Evolutionary conservation across 2,888 invertebrate genomes (phyloP).

Genomic region (Beris chalybata): DNA sequence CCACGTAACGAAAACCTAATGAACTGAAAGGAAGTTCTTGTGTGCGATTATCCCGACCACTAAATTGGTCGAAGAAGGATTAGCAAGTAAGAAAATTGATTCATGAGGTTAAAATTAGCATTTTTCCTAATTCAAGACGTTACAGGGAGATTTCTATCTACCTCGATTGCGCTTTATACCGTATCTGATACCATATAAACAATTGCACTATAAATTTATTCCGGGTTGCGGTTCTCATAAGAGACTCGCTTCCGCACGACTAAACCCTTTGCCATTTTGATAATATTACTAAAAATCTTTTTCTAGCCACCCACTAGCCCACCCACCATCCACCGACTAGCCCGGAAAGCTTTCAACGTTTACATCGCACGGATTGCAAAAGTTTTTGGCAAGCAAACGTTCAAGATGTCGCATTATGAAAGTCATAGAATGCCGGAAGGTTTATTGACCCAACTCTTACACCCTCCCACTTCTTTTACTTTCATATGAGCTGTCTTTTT

Average conservation of each 20-base stretch:
- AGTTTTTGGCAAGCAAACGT: too few relatives aligned
- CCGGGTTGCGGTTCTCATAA: slow-evolving; percentile 2
- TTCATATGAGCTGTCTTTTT: too few relatives aligned
- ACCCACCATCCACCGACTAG: too few relatives aligned
- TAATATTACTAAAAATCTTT: too few relatives aligned
- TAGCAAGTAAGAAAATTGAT: slow-evolving; percentile 10
- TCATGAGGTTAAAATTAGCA: slow-evolving; percentile 9
- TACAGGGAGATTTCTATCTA: background rate
- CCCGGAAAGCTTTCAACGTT: too few relatives aligned
- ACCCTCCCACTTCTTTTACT: too few relatives aligned
- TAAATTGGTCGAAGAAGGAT: background rate
- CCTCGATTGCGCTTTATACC: background rate
- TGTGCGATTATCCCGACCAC: background rate
- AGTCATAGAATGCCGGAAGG: too few relatives aligned
- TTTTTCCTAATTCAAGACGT: background rate
- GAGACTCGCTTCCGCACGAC: slow-evolving; percentile 11
- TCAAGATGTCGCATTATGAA: too few relatives aligned
- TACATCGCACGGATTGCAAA: too few relatives aligned
- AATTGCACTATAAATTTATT: slow-evolving; percentile 14
- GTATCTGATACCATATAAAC: background rate
- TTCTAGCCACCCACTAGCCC: too few relatives aligned
- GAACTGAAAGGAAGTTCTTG: slow-evolving; percentile 19
- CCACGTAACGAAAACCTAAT: background rate
- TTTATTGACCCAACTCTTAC: too few relatives aligned
- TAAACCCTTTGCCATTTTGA: slow-evolving; percentile 2